Base-by-base conservation (phyloP, 2,888 invertebrate genomes). In the Sipunculus nudus region DNA sequence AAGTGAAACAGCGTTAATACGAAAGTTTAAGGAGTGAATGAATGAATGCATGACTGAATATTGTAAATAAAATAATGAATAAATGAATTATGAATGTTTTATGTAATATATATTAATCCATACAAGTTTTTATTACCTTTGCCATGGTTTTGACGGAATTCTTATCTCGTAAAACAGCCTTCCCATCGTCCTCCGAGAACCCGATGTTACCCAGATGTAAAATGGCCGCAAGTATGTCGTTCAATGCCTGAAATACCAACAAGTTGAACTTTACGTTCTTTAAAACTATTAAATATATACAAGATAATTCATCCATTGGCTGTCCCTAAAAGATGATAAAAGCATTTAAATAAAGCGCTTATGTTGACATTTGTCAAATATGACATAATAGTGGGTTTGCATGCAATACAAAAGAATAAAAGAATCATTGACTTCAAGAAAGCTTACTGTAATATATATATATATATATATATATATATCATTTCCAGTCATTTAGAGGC, bases 131-230 rank as follows among this genome's bases (percentile, higher is more conserved):
- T n/a, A n/a, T 85, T 84, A 92, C 92, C 84, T 90, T 88, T 53
- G 90, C 88, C 38, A 92, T 87, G 35, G 88, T 88, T 38, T 87
- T 85, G 1, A 90, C 87, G 29, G 87, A 82, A 63, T 91, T 91
- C 8, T 88, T 88, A 67, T 88, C 88, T 16, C 88, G 82, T 28
- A 94, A 88, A 73, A 88, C 87, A 0, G 92, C 90, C 63, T 86
- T 84, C 5, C 74, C 75, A 21, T 89, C 75, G 13, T 75, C 89
- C 73, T 89, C 89, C 16, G 88, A 87, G 81, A 93, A 94, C 62
- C 89, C 89, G n/a, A 93, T 87, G 77, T 94, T 94, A 13, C 94
- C 94, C 70, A 94, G 86, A 77, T 94, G 94, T 59, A 95, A 84
- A 40, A 95, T 89, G 60, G 91, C 90, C 6, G 92, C 92, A n/a